Evolutionary conservation across 2,888 invertebrate genomes (phyloP), one percentile per base, ranked within the genome.

Genomic region (Leptinotarsa haldemani): DNA sequence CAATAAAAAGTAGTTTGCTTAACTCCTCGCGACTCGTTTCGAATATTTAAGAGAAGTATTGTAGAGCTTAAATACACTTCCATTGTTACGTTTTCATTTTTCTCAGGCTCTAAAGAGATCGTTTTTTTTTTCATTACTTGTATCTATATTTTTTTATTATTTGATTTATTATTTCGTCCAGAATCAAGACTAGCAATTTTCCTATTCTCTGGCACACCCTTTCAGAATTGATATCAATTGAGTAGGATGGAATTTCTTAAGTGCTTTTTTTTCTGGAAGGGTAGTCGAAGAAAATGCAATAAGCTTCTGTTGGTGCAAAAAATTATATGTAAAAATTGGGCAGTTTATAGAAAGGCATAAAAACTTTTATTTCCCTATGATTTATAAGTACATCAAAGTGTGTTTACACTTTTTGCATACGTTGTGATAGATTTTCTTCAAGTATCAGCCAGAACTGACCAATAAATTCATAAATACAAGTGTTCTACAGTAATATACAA

Each of bases 41-140:
- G 56, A 22, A 25, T 56, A 56, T 56, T 52, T 56, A 56, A 15
- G 20, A 56, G 22, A 25, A 25, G 22, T 56, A 56, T 56, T 56
- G 22, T 56, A 56, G 56, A 22, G 25, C 56, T 56, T 56, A 16
- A 40, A 40, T 15, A 56, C 56, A 56, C 56, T 56, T 25, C 13
- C 22, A 15, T 20, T 56, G 20, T 22, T 22, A 4, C 22, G 22
- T 20, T 20, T 13, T 13, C 3, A 4, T 22, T 56, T 56, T 56
- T 56, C 22, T 22, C 56, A 15, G 22, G 22, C 25, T 12, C 18
- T 4, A 13, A 22, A 4, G 20, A 22, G 15, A 22, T 56, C 48
- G 48, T 15, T 48, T 48, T 16, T 48, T 48, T 56, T 56, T 56
- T 20, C 13, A 13, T 15, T 13, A 22, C 15, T 3, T 56, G 3